Evolutionary conservation across 1,140 invertebrate genomes (phyloP), one percentile per base, ranked within the genome.

Genomic region (Euwallacea similis): DNA sequence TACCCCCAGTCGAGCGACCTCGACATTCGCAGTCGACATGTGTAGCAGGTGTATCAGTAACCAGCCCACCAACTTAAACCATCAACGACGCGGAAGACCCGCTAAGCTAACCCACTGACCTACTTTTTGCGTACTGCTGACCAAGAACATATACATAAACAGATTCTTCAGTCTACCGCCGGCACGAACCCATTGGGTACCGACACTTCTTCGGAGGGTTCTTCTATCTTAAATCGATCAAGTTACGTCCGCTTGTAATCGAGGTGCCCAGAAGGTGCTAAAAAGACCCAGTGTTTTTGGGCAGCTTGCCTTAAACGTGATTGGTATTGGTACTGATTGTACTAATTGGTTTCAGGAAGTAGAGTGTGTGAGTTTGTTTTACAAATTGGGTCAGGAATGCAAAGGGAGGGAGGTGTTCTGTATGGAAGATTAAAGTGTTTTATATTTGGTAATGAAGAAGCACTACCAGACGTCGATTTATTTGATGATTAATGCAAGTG

Each of bases 51-150:
- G 70, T 72, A 74, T 44, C 42, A 60, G 11, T 21, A 61, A 43
- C 42, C 11, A 41, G 42, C 59, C 59, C 59, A 61, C 59, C 59
- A 58, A 21, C 33, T 41, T 15, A 54, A 61, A 60, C 55, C 70
- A 63, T 64, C 64, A 58, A 54, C 69, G 69, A 65, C 61, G 59
- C 71, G 66, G 66, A 73, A 74, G 73, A 76, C 73, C 72, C 75
- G 71, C 72, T 74, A 75, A 74, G 67, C 73, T 74, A 76, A 76
- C 78, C 78, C 72, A 78, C 76, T 79, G 77, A 79, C 78, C 78
- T 71, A 78, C 65, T 75, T 78, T 69, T 65, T 69, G 53, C 70
- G 77, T 73, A 76, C 77, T 75, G 77, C 72, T 79, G 77, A 76
- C 76, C 72, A 78, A 72, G 74, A 78, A 66, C 54, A 61, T 59